Base-by-base conservation (phyloP, 2,113 vertebrate genomes). In the Pterophyllum scalare region DNA sequence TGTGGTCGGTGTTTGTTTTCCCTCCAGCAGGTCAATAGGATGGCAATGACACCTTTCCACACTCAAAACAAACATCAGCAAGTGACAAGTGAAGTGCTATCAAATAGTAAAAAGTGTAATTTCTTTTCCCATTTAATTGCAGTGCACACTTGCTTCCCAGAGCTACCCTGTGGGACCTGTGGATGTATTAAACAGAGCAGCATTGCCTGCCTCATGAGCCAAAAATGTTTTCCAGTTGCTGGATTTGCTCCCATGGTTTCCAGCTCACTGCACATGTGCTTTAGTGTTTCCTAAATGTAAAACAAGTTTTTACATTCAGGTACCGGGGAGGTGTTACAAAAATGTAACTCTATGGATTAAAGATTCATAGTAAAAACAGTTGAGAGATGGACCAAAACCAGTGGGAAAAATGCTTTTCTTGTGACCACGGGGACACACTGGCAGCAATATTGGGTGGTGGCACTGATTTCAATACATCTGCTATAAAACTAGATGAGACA, bases 131-230 rank as follows among this genome's bases (percentile, higher is more conserved):
- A 28, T 72, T 33, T n/a, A 54, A 72, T 12, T 33, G 46, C 46
- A 72, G 6, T 52, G 17, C 52, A 72, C 13, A 28, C 67, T 72
- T 72, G 67, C 67, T 54, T 54, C 11, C 43, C 46, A 72, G 67
- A 54, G 26, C 46, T 33, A n/a, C 26, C 46, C 11, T 33, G 13
- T 72, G 46, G 20, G 67, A 54, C 67, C 46, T 2, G 19, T 14
- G 46, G 67, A n/a, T 72, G 46, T 72, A 72, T 72, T 72, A 54
- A 33, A 72, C 43, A 54, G 67, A 72, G 26, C 46, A 33, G 67
- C 67, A 72, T 54, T 0, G 26, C 67, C 46, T 72, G 67, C 46
- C 67, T 72, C 67, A n/a, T 2, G 0, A 72, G 46, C 67, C 67
- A 19, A 52, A 72, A 54, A 72, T 5, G 24, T 46, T 65, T 65